Evolutionary conservation across 2,888 invertebrate species (phyloP).

Genomic region (Meloe dianella): DNA sequence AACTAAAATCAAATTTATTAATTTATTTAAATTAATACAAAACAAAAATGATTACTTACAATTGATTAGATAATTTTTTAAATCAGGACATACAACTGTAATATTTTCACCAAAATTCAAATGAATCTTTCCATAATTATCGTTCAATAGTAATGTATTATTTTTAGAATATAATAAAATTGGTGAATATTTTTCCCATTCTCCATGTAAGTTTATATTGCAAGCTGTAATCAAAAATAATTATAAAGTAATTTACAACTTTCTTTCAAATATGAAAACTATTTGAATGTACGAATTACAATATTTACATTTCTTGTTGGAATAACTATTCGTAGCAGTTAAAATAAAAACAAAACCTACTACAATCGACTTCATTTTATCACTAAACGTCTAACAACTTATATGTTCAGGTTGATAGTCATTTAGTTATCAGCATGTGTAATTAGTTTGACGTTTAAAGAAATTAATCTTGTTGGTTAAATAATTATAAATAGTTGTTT

Average conservation of each 20-base stretch:
- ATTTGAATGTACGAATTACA: not conserved
- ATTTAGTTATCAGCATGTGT: not conserved
- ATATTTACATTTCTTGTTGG: not conserved
- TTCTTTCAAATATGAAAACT: constrained; percentile 16
- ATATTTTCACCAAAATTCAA: constrained; percentile 41
- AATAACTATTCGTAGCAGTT: constrained; percentile 1
- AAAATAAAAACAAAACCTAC: constrained; percentile 21
- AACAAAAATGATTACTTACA: constrained; percentile 41
- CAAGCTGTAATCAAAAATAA: constrained; percentile 21
- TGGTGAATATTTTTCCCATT: constrained; percentile 40
- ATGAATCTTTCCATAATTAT: constrained; percentile 39
- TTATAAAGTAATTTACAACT: constrained; percentile 21
- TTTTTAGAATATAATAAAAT: constrained; percentile 40
- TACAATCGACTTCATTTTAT: constrained; percentile 27
- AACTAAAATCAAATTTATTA: constrained; percentile 34
- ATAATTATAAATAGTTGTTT: constrained; percentile 7
- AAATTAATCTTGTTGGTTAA: constrained; percentile 19
- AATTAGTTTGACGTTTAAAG: not conserved
- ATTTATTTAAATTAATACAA: not conserved
- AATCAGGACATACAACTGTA: constrained; percentile 44
- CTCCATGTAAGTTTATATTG: constrained; percentile 20
- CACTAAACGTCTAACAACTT: constrained; percentile 9
- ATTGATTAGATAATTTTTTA: constrained; percentile 42
- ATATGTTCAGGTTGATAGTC: not conserved
- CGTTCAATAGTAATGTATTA: constrained; percentile 39